Conservation (phyloP, 2,113 vertebrate species). For the Heliornis fulica region DNA sequence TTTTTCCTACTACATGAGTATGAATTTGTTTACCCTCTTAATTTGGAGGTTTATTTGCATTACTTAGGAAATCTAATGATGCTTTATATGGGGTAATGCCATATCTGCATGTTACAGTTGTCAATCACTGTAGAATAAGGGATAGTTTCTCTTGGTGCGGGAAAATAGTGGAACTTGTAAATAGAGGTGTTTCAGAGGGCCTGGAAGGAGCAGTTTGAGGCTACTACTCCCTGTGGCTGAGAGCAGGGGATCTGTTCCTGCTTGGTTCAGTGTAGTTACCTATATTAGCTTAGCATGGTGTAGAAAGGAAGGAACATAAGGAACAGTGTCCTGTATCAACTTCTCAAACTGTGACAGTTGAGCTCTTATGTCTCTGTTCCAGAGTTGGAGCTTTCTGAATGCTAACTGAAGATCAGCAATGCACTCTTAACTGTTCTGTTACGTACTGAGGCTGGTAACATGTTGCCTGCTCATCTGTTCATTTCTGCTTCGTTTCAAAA, state of each 20-base stretch:
- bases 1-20: not conserved
- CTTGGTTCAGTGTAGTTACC: not conserved
- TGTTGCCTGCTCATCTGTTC: not conserved
- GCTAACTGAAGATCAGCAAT: not conserved
- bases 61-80: not conserved
- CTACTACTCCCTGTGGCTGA: not conserved
- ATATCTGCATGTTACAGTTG: not conserved
- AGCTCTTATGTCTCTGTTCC: not conserved
- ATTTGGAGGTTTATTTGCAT: not conserved
- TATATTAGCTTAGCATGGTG: not conserved
- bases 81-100: not conserved
- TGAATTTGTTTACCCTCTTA: not conserved
- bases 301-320: not conserved
- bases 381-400: not conserved
- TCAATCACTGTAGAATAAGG: not conserved
- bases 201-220: not conserved
- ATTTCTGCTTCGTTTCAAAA: not conserved
- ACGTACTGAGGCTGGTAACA: fast-evolving
- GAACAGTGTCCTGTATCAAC: not conserved
- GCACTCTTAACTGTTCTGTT: not conserved
- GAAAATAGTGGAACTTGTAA: not conserved
- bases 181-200: not conserved
- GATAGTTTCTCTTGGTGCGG: not conserved
- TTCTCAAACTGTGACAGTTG: not conserved
- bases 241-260: not conserved